phyloP scores from a whole-genome alignment of 2,797 vertebrate species.

The Sebastes nivosus region DNA sequence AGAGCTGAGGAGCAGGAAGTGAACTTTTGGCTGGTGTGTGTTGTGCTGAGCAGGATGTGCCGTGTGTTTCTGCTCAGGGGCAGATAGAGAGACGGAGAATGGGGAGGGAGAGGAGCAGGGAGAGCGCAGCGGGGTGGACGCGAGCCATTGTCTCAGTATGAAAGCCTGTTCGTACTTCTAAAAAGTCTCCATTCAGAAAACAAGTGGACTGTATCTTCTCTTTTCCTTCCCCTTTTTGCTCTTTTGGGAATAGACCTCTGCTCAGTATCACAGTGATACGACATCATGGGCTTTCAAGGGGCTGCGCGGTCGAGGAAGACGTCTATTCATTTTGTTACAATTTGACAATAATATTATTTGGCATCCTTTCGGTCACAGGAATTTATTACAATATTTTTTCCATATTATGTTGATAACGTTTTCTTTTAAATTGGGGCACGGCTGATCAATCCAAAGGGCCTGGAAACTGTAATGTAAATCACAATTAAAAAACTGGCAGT shows the following conservation, averaged over 20 bases:
- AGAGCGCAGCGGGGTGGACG: constrained; percentile 75
- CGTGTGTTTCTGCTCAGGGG: constrained; percentile 81
- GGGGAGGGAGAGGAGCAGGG: constrained; percentile 70
- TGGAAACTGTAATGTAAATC: constrained; percentile 26
- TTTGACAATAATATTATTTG: constrained; percentile 25
- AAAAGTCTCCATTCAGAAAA: constrained; percentile 81
- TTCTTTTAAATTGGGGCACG: neutral
- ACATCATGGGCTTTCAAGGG: constrained; percentile 35
- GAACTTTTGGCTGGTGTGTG: constrained; percentile 79
- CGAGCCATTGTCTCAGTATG: constrained; percentile 79
- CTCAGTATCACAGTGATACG: constrained; percentile 52
- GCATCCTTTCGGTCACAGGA: neutral
- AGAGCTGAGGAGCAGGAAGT: constrained; percentile 79
- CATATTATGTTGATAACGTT: neutral
- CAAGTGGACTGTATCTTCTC: constrained; percentile 66
- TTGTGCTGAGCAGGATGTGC: constrained; percentile 80
- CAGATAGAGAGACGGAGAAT: constrained; percentile 69
- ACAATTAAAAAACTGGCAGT: constrained; percentile 11
- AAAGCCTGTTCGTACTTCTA: constrained; percentile 75
- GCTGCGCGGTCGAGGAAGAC: constrained; percentile 39
- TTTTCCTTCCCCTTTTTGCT: constrained; percentile 70
- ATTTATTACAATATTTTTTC: constrained; percentile 2
- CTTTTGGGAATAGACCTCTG: constrained; percentile 68
- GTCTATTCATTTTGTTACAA: constrained; percentile 49
- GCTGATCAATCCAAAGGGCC: constrained; percentile 9